phyloP scores from a whole-genome alignment of 2,797 vertebrate genomes.

The Philypnodon macrostomus region DNA sequence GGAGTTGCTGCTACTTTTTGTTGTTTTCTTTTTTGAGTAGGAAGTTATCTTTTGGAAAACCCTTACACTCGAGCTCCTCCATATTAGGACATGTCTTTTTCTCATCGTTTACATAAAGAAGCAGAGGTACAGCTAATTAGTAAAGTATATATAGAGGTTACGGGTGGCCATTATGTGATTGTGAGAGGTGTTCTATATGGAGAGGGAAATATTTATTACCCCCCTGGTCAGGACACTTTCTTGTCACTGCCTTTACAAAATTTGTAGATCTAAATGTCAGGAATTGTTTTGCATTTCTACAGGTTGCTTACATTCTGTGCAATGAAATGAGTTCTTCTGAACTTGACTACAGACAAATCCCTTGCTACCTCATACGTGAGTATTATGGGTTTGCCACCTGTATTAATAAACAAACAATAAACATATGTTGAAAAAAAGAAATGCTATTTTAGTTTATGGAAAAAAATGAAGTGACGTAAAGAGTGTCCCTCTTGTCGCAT shows the following conservation, averaged over 20 bases:
- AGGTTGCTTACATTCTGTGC: too few species aligned
- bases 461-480: too few species aligned
- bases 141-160: not conserved
- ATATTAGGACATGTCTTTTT: not conserved
- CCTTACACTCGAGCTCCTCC: not conserved
- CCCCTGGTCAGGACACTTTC: not conserved
- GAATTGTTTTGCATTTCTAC: too few species aligned
- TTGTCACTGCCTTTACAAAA: not conserved
- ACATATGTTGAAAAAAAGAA: too few species aligned
- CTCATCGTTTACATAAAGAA: not conserved
- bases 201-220: not conserved
- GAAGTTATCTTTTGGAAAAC: not conserved
- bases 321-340: too few species aligned
- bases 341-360: too few species aligned
- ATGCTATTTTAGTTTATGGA: too few species aligned
- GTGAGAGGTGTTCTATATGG: slow-evolving; percentile 1
- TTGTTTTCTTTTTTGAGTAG: not conserved
- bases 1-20: not conserved
- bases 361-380: too few species aligned
- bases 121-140: not conserved
- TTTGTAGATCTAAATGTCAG: not conserved
- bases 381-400: too few species aligned
- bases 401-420: too few species aligned
- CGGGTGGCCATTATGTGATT: slow-evolving; percentile 1
- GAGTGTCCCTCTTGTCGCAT: too few species aligned